Evolutionary conservation across 2,797 vertebrate genomes (phyloP).

Genomic region (Orientallactaga sibirica): DNA sequence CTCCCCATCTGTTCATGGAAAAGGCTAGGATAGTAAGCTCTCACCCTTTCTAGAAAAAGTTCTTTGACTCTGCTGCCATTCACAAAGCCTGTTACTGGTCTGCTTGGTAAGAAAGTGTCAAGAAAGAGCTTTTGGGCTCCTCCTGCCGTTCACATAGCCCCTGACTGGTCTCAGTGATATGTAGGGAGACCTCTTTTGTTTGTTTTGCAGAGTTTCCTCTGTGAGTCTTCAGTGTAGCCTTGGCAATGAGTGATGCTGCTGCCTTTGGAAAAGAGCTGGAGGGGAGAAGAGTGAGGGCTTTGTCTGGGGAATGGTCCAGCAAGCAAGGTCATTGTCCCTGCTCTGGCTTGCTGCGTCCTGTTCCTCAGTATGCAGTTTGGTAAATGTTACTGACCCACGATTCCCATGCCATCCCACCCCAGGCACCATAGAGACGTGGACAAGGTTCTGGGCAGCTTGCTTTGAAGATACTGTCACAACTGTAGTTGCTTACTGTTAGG

Average conservation of each 20-base stretch:
- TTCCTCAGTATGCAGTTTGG: background rate
- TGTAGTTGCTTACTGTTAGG: background rate
- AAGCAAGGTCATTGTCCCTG: background rate
- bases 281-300: background rate
- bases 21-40: no score
- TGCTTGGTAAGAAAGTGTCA: no score
- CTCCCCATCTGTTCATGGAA: no score
- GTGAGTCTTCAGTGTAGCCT: background rate
- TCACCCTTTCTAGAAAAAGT: no score
- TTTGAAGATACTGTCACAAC: background rate
- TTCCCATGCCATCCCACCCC: rapidly evolving
- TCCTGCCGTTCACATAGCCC: no score
- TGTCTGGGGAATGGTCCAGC: no score
- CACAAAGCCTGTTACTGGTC: no score
- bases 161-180: background rate
- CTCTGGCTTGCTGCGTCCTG: background rate
- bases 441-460: background rate
- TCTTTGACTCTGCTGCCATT: no score
- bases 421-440: background rate
- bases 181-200: background rate
- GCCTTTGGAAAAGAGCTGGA: background rate
- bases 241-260: background rate
- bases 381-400: background rate
- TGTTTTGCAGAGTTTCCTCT: background rate
- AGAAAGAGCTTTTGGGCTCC: no score